Evolutionary conservation across 1,140 invertebrate genomes (phyloP).

Genomic region (Leptinotarsa texana): DNA sequence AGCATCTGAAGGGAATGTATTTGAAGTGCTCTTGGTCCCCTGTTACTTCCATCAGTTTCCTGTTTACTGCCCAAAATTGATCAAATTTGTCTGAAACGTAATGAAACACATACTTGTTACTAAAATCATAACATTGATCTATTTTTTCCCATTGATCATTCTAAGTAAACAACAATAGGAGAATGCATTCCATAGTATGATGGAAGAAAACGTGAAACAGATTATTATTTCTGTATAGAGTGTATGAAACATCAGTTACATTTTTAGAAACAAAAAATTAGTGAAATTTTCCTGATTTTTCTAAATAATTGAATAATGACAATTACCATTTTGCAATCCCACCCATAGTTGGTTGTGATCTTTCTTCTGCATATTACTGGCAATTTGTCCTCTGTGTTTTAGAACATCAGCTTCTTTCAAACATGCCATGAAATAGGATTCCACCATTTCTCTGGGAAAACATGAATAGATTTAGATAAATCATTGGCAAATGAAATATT

Average conservation of each 20-base stretch:
- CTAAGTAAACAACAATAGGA: too few species aligned
- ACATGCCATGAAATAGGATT: constrained; percentile 91
- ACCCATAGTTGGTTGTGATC: constrained; percentile 97
- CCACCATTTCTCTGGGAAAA: constrained; percentile 78
- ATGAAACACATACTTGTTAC: constrained; percentile 16
- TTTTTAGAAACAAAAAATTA: too few species aligned
- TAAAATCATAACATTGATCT: not conserved
- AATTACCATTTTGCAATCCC: constrained; percentile 86
- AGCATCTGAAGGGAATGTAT: constrained; percentile 90
- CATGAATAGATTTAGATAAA: not conserved
- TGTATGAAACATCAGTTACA: too few species aligned
- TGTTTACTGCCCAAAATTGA: constrained; percentile 97
- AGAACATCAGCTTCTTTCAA: constrained; percentile 97
- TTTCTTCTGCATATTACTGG: constrained; percentile 95
- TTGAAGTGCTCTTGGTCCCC: constrained; percentile 81
- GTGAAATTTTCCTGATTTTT: too few species aligned
- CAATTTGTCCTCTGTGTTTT: constrained; percentile 90
- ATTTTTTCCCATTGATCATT: too few species aligned
- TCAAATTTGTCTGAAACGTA: constrained; percentile 88
- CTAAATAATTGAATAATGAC: not conserved
- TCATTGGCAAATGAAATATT: too few species aligned
- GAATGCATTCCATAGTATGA: too few species aligned
- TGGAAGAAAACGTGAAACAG: too few species aligned
- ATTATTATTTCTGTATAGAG: too few species aligned
- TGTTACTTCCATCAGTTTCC: constrained; percentile 88